A percentile compares a stretch with the other conserved stretches of the same genome.
Evolutionary conservation across 2,113 vertebrate species (phyloP).

Genomic region (Sander vitreus): DNA sequence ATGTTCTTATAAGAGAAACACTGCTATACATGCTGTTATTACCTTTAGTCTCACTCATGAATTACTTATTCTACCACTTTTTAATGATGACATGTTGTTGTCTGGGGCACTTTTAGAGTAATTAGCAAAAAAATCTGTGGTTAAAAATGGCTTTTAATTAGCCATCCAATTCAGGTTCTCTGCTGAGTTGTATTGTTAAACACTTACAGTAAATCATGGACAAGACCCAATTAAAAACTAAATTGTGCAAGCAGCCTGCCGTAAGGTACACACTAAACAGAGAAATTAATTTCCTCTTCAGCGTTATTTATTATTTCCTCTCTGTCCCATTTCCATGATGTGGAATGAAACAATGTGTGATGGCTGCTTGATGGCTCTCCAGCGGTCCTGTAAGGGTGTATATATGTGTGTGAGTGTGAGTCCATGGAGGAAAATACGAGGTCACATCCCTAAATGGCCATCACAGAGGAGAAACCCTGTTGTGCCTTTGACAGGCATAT

Average conservation of each 20-base stretch:
- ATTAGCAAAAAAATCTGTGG: conserved; percentile 52
- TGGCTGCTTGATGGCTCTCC: conserved; percentile 16
- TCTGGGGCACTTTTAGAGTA: conserved; percentile 26
- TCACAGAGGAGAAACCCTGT: conserved; percentile 50
- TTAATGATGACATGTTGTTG: conserved; percentile 22
- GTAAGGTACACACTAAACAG: conserved; percentile 22
- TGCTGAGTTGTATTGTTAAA: conserved; percentile 40
- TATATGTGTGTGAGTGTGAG: conserved; percentile 4
- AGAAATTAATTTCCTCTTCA: conserved; percentile 54
- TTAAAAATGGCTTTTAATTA: conserved; percentile 71
- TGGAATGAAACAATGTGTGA: conserved; percentile 41
- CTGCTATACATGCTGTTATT: neutral
- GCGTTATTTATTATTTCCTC: conserved; percentile 53
- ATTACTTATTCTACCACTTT: conserved; percentile 19
- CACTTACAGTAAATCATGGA: conserved; percentile 59
- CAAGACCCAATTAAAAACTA: conserved; percentile 50
- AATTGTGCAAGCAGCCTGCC: conserved; percentile 4
- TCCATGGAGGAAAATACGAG: conserved; percentile 23
- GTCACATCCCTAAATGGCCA: conserved; percentile 72
- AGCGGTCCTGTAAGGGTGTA: conserved; percentile 14
- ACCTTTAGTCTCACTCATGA: conserved; percentile 14
- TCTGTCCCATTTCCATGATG: conserved; percentile 37
- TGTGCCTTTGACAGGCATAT: conserved; percentile 55
- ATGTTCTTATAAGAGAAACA: conserved; percentile 12
- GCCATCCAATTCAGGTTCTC: conserved; percentile 29